Percentiles rank a stretch among this genome's conserved stretches.
These are phyloP conservation scores for Macaca nemestrina DNA, from an alignment of 2,113 vertebrate genomes.

Conservation along the genomic window DNA sequence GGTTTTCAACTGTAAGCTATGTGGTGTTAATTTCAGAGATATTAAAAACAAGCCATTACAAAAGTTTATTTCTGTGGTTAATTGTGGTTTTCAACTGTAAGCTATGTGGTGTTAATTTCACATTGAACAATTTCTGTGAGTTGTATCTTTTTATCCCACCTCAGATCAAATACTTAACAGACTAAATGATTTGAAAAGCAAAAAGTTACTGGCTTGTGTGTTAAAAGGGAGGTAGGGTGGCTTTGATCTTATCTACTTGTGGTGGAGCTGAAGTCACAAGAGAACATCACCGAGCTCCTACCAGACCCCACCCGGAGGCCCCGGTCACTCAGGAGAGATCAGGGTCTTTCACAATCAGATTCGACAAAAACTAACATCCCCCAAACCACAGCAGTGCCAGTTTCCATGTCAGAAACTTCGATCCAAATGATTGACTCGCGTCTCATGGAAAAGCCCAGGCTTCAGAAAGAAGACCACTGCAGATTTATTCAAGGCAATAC, in stretches of 20 bases:
- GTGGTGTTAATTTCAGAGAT: not conserved
- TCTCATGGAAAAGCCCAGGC: accelerated
- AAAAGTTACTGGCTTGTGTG: not conserved
- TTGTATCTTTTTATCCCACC: not conserved
- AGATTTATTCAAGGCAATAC: accelerated
- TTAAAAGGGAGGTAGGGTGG: too few relatives aligned
- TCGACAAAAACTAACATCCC: not conserved
- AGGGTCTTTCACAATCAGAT: too few relatives aligned
- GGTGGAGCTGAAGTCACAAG: not conserved
- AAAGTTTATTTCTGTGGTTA: not conserved
- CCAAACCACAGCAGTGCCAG: not conserved
- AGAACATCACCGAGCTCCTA: not conserved
- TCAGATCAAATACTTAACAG: not conserved
- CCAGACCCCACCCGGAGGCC: accelerated
- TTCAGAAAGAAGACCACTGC: accelerated
- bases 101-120: not conserved
- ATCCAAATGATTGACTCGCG: not conserved
- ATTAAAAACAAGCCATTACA: not conserved
- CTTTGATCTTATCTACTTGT: accelerated
- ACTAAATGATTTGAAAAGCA: not conserved
- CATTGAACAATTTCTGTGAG: not conserved
- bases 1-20: not conserved
- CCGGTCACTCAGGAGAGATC: not conserved
- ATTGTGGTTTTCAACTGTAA: not conserved
- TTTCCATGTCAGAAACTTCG: not conserved